A percentile compares a stretch with the other conserved stretches of the same genome.
These are phyloP conservation scores for Prochilodus magdalenae DNA, from an alignment of 2,113 vertebrate genomes.

Conservation along the genomic window DNA sequence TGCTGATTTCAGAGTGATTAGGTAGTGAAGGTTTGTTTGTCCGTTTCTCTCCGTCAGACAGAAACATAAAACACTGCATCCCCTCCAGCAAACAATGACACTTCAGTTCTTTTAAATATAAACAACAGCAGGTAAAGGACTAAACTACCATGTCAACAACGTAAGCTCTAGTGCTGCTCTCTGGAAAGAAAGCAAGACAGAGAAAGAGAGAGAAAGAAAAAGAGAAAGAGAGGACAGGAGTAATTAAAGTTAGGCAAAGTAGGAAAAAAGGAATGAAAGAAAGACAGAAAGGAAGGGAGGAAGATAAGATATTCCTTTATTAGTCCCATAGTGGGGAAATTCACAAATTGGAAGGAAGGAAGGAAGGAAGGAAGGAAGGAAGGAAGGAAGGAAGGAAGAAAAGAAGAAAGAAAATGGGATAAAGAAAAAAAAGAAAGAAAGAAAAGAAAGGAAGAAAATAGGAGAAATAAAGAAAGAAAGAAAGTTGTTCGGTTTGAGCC, in stretches of 20 bases:
- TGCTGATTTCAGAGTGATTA: constrained; percentile 34
- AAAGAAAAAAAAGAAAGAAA: background rate
- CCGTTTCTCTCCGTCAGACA: background rate
- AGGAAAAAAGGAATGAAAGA: no score
- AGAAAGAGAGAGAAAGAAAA: background rate
- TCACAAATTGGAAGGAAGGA: background rate
- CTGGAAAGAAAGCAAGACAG: background rate
- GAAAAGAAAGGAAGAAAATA: background rate
- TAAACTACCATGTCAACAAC: background rate
- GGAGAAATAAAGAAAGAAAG: background rate
- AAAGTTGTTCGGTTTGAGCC: constrained; percentile 12
- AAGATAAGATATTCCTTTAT: no score
- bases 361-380: background rate
- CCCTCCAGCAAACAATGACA: background rate
- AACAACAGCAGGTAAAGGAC: background rate
- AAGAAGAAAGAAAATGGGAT: background rate
- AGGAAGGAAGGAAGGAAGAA: background rate
- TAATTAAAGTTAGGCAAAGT: no score
- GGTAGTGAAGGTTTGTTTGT: background rate
- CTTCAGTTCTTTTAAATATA: background rate
- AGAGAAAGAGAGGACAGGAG: no score
- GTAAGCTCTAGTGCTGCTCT: background rate
- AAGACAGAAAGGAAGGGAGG: background rate
- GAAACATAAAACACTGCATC: background rate
- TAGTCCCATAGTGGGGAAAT: no score